Evolutionary conservation across 2,888 invertebrate genomes (phyloP).

Genomic region (Drosophila pegasa): DNA sequence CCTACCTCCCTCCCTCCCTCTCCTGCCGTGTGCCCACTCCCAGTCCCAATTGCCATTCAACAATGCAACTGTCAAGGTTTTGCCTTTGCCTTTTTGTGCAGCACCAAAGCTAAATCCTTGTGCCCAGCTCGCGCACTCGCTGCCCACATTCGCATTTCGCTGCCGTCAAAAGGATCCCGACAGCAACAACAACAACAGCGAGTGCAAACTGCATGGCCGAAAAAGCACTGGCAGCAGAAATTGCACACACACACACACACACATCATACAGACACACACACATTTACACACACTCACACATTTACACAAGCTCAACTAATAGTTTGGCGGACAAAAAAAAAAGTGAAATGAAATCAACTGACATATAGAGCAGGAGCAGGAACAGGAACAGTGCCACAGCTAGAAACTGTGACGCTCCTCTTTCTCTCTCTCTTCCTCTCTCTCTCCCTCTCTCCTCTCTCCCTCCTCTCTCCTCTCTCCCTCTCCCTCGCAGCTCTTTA

Average conservation of each 20-base stretch:
- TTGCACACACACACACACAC: slow-evolving; percentile 26
- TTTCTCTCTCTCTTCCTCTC: not conserved
- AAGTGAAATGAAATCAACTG: slow-evolving; percentile 81
- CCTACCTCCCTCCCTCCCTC: not conserved
- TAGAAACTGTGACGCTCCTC: slow-evolving; percentile 11
- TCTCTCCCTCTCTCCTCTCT: not conserved
- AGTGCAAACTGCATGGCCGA: slow-evolving; percentile 44
- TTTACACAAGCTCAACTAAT: slow-evolving; percentile 64
- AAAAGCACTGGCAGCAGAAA: slow-evolving; percentile 38
- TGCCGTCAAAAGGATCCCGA: slow-evolving; percentile 54
- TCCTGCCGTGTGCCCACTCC: slow-evolving; percentile 11
- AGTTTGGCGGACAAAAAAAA: slow-evolving; percentile 63
- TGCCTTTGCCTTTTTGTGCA: slow-evolving; percentile 30
- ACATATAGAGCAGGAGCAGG: slow-evolving; percentile 65
- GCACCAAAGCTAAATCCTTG: slow-evolving; percentile 10
- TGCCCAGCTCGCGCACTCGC: slow-evolving; percentile 2
- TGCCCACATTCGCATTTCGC: slow-evolving; percentile 20
- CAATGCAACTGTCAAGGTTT: slow-evolving; percentile 81
- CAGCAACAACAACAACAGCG: slow-evolving; percentile 34
- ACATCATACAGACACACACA: slow-evolving; percentile 12
- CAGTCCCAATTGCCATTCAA: slow-evolving; percentile 32
- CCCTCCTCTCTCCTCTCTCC: not conserved
- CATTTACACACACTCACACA: not conserved
- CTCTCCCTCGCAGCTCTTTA: slow-evolving; percentile 36
- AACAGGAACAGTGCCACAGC: slow-evolving; percentile 5